Base-by-base conservation (phyloP, 2,113 vertebrate genomes). In the Pedetes capensis region DNA sequence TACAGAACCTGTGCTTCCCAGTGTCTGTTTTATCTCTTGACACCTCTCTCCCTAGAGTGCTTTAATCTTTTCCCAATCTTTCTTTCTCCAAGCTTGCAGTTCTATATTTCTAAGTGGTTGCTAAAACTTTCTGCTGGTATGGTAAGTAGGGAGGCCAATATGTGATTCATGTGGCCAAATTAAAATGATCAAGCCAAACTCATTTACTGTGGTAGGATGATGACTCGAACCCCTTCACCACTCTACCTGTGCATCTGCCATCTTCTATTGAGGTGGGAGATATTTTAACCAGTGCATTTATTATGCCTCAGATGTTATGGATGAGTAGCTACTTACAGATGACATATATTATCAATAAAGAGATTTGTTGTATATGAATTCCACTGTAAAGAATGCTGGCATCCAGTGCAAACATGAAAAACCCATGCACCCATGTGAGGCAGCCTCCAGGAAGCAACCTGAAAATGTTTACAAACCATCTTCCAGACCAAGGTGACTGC, bases 151-250 rank as follows among this genome's bases (percentile, higher is more conserved):
- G 55, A 64, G 17, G 71, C 39, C 16, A 78, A 89, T 6, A 10
- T 55, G 13, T 61, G 57, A 39, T 9, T 66, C 2, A 3, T 20
- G 8, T 37, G 66, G 51, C 37, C 23, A 64, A 78, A n/a, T 53
- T 64, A 68, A 90, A 92, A 83, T 51, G 64, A 64, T 22, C 80
- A 95, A 80, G 72, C 16, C 23, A 94, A 86, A 81, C 5, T 47
- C 39, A 47, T 0, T 57, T 51, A 66, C 1, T 6, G 72, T 16
- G 14, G 37, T 22, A 53, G 32, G 29, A 32, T 69, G 10, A 72
- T 29, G 25, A 39, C 32, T 0, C 39, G 63, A 80, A 91, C 8
- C 17, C 16, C 32, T 66, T 68, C 61, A 22, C 9, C 75, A 27
- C 3, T 27, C 23, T 22, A 1, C 8, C 37, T 6, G 13, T 32